Conservation (phyloP, 2,797 vertebrate species). For the Muraenolepis orangiensis region DNA sequence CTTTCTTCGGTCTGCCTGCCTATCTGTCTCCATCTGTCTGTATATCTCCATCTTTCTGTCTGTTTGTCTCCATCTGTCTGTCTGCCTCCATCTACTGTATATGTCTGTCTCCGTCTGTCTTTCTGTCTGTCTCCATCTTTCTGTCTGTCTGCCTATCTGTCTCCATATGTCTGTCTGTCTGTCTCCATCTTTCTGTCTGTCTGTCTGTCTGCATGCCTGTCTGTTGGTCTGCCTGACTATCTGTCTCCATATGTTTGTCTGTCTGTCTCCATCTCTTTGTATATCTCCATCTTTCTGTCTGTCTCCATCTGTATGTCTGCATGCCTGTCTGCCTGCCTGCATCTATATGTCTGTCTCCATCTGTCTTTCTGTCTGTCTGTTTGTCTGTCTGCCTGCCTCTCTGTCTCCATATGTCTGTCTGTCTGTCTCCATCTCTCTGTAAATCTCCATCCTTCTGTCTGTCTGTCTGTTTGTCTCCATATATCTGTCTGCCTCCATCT, state of each 20-base stretch:
- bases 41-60: not conserved
- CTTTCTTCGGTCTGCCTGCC: not conserved
- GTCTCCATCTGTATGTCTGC: not conserved
- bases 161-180: not conserved
- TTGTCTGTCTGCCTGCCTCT: not conserved
- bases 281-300: not conserved
- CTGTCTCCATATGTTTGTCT: not conserved
- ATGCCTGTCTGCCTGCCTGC: not conserved
- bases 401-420: no score
- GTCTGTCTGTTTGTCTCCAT: no score
- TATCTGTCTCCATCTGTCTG: not conserved
- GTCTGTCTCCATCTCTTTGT: not conserved
- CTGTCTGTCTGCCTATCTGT: not conserved
- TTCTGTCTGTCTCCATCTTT: no score
- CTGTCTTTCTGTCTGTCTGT: not conserved
- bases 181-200: no score
- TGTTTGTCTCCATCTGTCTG: slow-evolving; percentile 5
- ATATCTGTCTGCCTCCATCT: not conserved
- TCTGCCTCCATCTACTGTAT: not conserved
- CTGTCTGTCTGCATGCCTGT: no score
- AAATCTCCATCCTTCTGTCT: no score
- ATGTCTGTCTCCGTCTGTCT: no score
- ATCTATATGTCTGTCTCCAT: not conserved
- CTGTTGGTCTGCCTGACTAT: no score
- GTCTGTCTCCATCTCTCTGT: no score